Conservation (phyloP, 2,113 vertebrate genomes). For the Eonycteris spelaea region DNA sequence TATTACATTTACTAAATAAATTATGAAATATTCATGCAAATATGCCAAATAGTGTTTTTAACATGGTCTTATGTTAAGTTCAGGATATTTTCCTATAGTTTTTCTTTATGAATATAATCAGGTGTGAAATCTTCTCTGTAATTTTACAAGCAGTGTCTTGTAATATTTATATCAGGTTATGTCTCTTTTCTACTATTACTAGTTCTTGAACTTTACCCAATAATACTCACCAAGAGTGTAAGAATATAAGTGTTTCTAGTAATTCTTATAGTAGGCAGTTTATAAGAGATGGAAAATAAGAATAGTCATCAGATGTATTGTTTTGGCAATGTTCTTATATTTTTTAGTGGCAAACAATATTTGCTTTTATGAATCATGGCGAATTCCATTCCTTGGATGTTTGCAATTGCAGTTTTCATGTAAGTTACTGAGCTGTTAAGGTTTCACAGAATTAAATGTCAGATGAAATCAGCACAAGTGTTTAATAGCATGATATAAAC, state of each 20-base stretch:
- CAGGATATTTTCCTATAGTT: background rate
- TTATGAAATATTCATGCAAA: background rate
- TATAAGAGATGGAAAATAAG: background rate
- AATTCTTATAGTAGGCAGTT: background rate
- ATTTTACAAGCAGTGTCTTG: background rate
- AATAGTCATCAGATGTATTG: background rate
- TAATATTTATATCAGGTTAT: background rate
- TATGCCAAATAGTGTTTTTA: background rate
- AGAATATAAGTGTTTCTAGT: background rate
- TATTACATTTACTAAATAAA: too few relatives aligned
- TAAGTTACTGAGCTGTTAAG: slow-evolving; percentile 66
- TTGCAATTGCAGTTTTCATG: slow-evolving; percentile 46
- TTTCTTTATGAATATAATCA: background rate
- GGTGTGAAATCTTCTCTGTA: background rate
- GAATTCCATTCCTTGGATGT: background rate
- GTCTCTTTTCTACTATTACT: background rate
- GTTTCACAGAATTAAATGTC: slow-evolving; percentile 69
- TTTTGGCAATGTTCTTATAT: background rate
- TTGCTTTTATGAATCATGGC: slow-evolving; percentile 11
- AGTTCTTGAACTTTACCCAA: background rate
- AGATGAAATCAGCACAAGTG: slow-evolving; percentile 66
- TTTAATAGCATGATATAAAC: slow-evolving; percentile 73
- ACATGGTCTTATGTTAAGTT: background rate
- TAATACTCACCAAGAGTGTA: background rate
- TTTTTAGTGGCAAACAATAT: background rate